Evolutionary conservation across 1,140 invertebrate species (phyloP), one percentile per base, ranked within the genome.

Genomic region (Pseudomyrmex gracilis): DNA sequence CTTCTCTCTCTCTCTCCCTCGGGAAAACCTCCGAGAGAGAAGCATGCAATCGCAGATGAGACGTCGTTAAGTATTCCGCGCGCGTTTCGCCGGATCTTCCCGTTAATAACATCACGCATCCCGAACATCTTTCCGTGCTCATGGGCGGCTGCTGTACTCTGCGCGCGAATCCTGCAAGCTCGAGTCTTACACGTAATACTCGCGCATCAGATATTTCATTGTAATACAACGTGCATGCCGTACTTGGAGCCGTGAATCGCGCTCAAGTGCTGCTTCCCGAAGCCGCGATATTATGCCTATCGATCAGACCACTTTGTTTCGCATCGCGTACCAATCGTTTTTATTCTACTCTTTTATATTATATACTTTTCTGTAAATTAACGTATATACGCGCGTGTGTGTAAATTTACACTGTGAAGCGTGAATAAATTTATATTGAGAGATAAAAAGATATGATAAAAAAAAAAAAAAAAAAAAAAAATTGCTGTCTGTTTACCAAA

Each of bases 51-150:
- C 63, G 34, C 13, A 67, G 63, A 67, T 77, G 63, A 53, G 51
- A 55, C 4, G 45, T 67, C 34, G 34, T 77, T 77, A 77, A 47
- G 20, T 77, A 77, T 77, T 77, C 74, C 34, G 49, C 12, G 51
- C 74, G 47, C 74, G 51, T 67, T 55, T 34, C 63, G 49, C 34
- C 34, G 13, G 74, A 17, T 77, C 74, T 57, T 77, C 63, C 51
- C 74, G 74, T 77, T 77, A 77, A 77, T 77, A 77, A 77, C 51
- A 67, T 77, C 74, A 67, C 61, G 74, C 34, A 77, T 77, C 51
- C 10, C 51, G 74, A 77, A 67, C 74, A 74, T 74, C 58, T 74
- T 74, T 74, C 58, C 57, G 45, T 49, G 20, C 45, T 73, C 71
- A 61, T 22, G 45, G 5, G 60, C 60, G 60, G 10, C 10, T 12